Percentiles rank a stretch among this genome's conserved stretches.
These are phyloP conservation scores for Scleropages formosus DNA, from an alignment of 2,797 vertebrate species.

Conservation along the genomic window DNA sequence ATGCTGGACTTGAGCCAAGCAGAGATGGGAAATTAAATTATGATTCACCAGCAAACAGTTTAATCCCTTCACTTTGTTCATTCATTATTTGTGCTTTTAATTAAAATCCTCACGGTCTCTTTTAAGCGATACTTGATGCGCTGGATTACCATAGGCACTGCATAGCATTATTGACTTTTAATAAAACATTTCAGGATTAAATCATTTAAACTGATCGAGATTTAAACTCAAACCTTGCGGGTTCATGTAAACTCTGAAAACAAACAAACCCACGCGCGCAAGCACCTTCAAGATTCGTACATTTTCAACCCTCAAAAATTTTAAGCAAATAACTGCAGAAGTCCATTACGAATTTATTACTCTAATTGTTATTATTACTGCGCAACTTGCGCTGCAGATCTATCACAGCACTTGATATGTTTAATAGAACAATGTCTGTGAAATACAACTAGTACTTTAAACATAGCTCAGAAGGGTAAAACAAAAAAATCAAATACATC, in stretches of 20 bases:
- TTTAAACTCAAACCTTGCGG: constrained; percentile 61
- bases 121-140: constrained; percentile 71
- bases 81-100: constrained; percentile 72
- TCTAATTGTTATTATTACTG: too few species aligned
- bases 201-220: constrained; percentile 67
- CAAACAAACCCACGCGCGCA: constrained; percentile 47
- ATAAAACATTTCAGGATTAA: constrained; percentile 73
- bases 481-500: background rate
- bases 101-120: constrained; percentile 71
- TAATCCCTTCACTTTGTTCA: constrained; percentile 71
- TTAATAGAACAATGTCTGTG: too few species aligned
- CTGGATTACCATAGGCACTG: constrained; percentile 67
- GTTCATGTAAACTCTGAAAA: constrained; percentile 52
- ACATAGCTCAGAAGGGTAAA: background rate
- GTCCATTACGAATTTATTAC: too few species aligned
- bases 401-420: too few species aligned
- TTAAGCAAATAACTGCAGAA: constrained; percentile 58
- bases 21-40: constrained; percentile 65
- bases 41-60: constrained; percentile 67
- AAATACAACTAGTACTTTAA: background rate
- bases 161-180: constrained; percentile 76
- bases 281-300: constrained; percentile 31
- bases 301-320: constrained; percentile 69
- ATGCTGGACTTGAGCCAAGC: constrained; percentile 59
- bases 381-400: too few species aligned